Evolutionary conservation across 2,113 vertebrate species (phyloP).

Genomic region (Syngnathus typhle): DNA sequence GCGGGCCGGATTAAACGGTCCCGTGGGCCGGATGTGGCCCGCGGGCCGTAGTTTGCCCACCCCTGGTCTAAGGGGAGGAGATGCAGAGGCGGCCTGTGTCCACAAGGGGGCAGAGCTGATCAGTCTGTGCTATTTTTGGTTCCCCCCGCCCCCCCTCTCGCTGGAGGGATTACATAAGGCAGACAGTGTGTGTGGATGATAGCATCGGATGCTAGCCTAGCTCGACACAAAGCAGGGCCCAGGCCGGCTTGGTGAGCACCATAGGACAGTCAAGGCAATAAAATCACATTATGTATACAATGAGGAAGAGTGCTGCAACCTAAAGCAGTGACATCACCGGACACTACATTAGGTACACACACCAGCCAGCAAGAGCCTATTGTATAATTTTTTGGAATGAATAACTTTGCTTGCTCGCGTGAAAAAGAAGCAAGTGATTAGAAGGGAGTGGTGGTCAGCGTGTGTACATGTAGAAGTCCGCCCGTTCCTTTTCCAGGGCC

Average conservation of each 20-base stretch:
- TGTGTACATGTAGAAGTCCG: not conserved
- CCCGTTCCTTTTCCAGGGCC: too few species aligned
- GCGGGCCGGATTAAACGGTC: too few species aligned
- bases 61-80: constrained; percentile 23
- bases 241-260: not conserved
- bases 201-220: constrained; percentile 43
- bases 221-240: not conserved
- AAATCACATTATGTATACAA: not conserved
- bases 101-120: constrained; percentile 65
- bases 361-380: not conserved
- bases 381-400: not conserved
- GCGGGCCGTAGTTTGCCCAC: too few species aligned
- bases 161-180: constrained; percentile 64
- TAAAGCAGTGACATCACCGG: not conserved
- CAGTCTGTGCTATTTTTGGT: constrained; percentile 67
- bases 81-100: constrained; percentile 21
- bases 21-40: too few species aligned
- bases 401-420: too few species aligned
- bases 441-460: too few species aligned
- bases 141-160: constrained; percentile 37
- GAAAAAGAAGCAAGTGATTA: too few species aligned
- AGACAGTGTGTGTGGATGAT: constrained; percentile 39
- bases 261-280: not conserved
- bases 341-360: not conserved
- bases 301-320: not conserved